Percentiles rank a stretch among this genome's conserved stretches.
phyloP scores from a whole-genome alignment of 2,797 vertebrate species.

The Heterohyrax brucei region DNA sequence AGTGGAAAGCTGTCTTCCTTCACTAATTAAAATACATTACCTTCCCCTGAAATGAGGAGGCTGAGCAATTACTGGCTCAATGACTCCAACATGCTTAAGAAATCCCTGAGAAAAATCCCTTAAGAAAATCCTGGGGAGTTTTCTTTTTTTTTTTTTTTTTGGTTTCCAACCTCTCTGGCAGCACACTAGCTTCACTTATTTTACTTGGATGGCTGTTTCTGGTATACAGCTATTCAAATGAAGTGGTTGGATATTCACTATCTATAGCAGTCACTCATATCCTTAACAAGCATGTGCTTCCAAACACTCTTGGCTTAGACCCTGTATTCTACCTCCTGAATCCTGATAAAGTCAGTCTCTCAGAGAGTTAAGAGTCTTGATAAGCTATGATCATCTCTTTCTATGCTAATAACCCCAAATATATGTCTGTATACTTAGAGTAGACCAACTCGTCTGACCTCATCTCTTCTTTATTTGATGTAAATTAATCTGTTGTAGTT shows the following conservation, averaged over 20 bases:
- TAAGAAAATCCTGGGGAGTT: neutral
- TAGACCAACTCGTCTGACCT: neutral
- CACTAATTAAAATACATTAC: constrained; percentile 92
- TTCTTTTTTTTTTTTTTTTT: constrained; percentile 62
- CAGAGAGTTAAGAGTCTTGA: neutral
- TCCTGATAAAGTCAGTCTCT: neutral
- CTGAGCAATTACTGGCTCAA: constrained; percentile 86
- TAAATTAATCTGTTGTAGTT: neutral
- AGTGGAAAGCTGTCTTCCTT: constrained; percentile 88
- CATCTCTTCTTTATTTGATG: neutral
- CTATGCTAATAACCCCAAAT: neutral
- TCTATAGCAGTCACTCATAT: neutral
- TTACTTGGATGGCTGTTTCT: constrained; percentile 55
- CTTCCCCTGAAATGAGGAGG: constrained; percentile 86
- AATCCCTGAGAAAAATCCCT: constrained; percentile 81
- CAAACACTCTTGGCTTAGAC: neutral
- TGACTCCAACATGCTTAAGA: constrained; percentile 88
- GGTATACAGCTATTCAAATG: neutral
- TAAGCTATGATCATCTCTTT: neutral
- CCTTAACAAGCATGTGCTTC: constrained; percentile 7
- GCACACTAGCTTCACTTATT: neutral
- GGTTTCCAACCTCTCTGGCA: constrained; percentile 67
- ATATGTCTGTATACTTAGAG: neutral
- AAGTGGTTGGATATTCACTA: constrained; percentile 61
- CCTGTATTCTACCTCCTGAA: neutral